Evolutionary conservation across 1,140 invertebrate genomes (phyloP).

Genomic region (Musca domestica): DNA sequence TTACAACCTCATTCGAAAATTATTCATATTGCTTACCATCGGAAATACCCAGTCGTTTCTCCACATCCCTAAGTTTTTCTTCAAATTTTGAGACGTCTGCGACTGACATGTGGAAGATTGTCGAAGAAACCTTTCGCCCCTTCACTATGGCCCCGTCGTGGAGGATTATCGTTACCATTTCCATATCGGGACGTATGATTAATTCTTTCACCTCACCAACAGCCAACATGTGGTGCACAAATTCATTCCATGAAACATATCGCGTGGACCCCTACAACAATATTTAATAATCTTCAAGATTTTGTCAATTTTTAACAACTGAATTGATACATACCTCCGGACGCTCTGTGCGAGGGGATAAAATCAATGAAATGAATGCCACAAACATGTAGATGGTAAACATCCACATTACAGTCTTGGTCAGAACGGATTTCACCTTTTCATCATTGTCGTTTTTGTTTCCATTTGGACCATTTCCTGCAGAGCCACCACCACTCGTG

Average conservation of each 20-base stretch:
- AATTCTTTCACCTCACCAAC: conserved; percentile 91
- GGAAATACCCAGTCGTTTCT: conserved; percentile 75
- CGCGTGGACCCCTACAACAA: conserved; percentile 46
- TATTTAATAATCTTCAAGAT: background rate
- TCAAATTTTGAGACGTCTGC: conserved; percentile 81
- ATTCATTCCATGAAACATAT: conserved; percentile 93
- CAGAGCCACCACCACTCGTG: conserved; percentile 29
- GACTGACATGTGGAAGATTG: conserved; percentile 77
- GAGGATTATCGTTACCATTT: conserved; percentile 79
- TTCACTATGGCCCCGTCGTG: conserved; percentile 85
- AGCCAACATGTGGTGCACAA: conserved; percentile 86
- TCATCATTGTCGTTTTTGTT: conserved; percentile 62
- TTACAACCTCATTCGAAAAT: too few species aligned
- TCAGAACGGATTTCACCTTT: conserved; percentile 66
- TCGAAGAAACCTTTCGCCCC: conserved; percentile 61
- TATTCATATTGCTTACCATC: conserved; percentile 59
- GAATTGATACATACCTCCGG: conserved; percentile 62
- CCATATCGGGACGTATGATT: conserved; percentile 77
- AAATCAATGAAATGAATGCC: conserved; percentile 66
- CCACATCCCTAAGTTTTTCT: conserved; percentile 80
- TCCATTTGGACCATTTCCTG: conserved; percentile 57
- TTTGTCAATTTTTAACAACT: background rate
- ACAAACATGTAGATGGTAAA: conserved; percentile 71
- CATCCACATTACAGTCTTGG: conserved; percentile 75
- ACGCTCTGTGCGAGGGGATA: conserved; percentile 66